A percentile compares a stretch with the other conserved stretches of the same genome.
phyloP scores from a whole-genome alignment of 2,113 vertebrate species.

The Indri indri region DNA sequence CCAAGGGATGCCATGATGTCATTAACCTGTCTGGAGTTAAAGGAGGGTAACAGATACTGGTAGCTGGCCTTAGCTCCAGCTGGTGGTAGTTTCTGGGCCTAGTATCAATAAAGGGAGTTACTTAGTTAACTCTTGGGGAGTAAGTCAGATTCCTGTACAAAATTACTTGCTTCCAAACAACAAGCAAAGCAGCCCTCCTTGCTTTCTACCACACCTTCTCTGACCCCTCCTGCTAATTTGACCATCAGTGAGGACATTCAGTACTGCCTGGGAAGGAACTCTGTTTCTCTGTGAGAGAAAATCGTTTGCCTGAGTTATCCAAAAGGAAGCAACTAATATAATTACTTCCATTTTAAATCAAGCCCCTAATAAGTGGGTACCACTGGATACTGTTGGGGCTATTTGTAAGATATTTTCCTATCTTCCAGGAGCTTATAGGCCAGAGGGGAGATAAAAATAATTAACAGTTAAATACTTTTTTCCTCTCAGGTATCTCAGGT shows the following conservation, averaged over 20 bases:
- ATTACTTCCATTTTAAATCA: slow-evolving; percentile 17
- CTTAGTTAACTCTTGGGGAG: background rate
- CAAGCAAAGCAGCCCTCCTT: background rate
- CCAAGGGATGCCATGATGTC: background rate
- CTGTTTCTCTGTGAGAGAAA: background rate
- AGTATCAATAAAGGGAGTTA: background rate
- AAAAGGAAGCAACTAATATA: slow-evolving; percentile 18
- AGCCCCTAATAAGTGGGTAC: background rate
- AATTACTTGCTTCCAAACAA: slow-evolving; percentile 17
- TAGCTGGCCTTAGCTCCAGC: background rate
- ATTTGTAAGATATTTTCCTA: slow-evolving; percentile 14
- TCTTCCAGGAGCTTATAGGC: background rate
- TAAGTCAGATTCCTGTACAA: slow-evolving; percentile 13
- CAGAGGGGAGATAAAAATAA: background rate
- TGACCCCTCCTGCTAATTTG: slow-evolving; percentile 22
- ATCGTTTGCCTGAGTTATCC: background rate
- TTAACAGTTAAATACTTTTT: background rate
- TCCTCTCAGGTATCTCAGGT: background rate
- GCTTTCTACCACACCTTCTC: background rate
- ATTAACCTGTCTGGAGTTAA: background rate
- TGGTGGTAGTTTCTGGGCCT: background rate
- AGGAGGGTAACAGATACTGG: background rate
- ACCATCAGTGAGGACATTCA: background rate
- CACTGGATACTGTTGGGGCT: background rate
- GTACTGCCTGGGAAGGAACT: background rate